Base-by-base conservation (phyloP, 2,113 vertebrate species). In the Pedionomus torquatus region DNA sequence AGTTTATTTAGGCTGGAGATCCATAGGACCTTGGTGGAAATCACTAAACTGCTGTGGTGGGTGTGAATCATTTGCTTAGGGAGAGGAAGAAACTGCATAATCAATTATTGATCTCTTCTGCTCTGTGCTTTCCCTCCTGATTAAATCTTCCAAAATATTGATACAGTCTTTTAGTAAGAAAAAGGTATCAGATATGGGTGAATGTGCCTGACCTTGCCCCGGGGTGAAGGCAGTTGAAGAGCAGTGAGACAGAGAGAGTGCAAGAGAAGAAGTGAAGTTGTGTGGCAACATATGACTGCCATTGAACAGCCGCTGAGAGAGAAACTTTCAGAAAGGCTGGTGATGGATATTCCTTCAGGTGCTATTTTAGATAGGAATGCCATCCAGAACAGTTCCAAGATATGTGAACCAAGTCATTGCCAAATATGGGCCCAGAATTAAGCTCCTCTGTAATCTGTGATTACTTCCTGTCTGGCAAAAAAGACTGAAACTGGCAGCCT, bases 51-150 rank as follows among this genome's bases (percentile, higher is more conserved):
- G 21, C 76, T 79, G 4, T 64, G 65, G 58, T 64, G 48, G 19
- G 55, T 93, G 68, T 92, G 83, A 92, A 94, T 96, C 70, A 72
- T 74, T 89, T 0, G 5, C 55, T 92, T 68, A 28, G 10, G 65
- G 43, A 82, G 48, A 79, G 64, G 82, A 96, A 92, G 75, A 88
- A 96, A 74, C 71, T 83, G 71, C 55, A 66, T 84, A 96, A 94
- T 95, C 96, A 94, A 64, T 97, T 96, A 96, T 95, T 93, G 95
- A 96, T 96, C 85, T 83, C 49, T 86, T 24, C 25, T 70, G 30
- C 84, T 82, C 44, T 80, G 7, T 77, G 58, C 76, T 95, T 94
- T 85, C 81, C 93, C 35, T 88, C 87, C 76, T 78, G 95, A 96
- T 96, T 97, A 90, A 70, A 96, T 96, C 83, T 93, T 90, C 66